Evolutionary conservation across 2,797 vertebrate genomes (phyloP), one percentile per base, ranked within the genome.

Genomic region (Channa striata): DNA sequence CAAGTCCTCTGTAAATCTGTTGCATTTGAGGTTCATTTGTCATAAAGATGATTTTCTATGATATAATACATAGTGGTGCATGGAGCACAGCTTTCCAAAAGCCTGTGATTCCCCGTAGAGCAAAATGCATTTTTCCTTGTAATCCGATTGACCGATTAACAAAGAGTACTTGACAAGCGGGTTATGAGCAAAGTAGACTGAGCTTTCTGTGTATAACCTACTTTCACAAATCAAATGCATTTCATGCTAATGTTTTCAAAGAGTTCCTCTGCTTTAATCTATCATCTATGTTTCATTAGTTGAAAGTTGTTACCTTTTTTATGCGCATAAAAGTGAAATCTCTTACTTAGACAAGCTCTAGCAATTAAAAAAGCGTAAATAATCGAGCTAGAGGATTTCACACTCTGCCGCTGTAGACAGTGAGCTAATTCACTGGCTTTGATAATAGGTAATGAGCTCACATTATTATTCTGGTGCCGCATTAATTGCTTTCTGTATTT

Each of bases 401-500:
- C 92, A 93, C 90, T 87, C 89, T 79, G 89, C 87, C 84, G 87
- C 88, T 74, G 89, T 87, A 93, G 93, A 94, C 92, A 90, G 90
- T 89, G 91, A 95, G 94, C 93, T 94, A 94, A 94, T 94, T 94
- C 91, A 88, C 88, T 71, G 78, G 86, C 92, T 94, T 94, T 94
- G 94, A 94, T 94, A 94, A 92, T 93, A 91, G 91, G 91, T 94
- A 94, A 95, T 94, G 93, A 95, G 94, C 93, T 91, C 63, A 79
- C 92, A 93, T 94, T 94, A 94, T 94, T 94, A 93, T 95, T 94
- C 92, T 89, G 88, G 82, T 88, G 91, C 82, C 52, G 81, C 89
- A 90, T 93, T 95, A 95, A 95, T 95, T 95, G 93, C 94, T 94
- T 95, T 95, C 92, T 92, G 92, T 93, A 93, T 92, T 93, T 92